These are phyloP conservation scores for Rhaphigaster nebulosa DNA, from an alignment of 2,888 invertebrate genomes.

Conservation along the genomic window DNA sequence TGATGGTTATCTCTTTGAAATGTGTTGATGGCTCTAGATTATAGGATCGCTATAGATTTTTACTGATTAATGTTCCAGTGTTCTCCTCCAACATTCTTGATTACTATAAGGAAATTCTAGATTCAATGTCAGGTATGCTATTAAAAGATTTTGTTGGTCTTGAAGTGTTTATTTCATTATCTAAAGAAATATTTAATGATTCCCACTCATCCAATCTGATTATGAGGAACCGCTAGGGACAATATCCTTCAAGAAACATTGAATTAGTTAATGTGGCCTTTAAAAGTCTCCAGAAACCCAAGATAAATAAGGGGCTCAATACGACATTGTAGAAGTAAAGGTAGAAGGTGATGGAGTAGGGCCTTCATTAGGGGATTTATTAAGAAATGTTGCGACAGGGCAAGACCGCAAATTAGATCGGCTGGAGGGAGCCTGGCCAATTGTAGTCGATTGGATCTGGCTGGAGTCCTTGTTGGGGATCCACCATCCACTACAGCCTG, in stretches of 20 bases:
- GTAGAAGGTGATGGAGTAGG: not conserved
- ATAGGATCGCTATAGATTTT: too few species aligned
- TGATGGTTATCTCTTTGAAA: too few species aligned
- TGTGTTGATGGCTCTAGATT: too few species aligned
- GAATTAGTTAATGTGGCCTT: not conserved
- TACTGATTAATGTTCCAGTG: too few species aligned
- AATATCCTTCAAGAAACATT: not conserved
- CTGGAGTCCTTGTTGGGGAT: not conserved
- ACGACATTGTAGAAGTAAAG: not conserved
- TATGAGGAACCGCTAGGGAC: too few species aligned
- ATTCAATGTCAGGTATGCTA: too few species aligned
- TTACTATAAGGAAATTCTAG: too few species aligned
- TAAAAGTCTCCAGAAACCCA: not conserved
- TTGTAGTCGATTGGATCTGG: slow-evolving; percentile 45
- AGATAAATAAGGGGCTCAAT: not conserved
- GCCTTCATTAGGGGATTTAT: slow-evolving; percentile 41
- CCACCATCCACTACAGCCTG: not conserved
- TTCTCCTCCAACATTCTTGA: too few species aligned
- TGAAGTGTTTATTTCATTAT: too few species aligned
- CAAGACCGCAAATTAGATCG: slow-evolving; percentile 45
- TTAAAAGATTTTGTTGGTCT: too few species aligned
- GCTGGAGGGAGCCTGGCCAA: slow-evolving; percentile 31
- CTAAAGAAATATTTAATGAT: too few species aligned
- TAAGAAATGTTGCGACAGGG: slow-evolving; percentile 46
- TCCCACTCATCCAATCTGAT: too few species aligned